Percentiles rank a stretch among this genome's conserved stretches.
Evolutionary conservation across 2,797 vertebrate species (phyloP).

Genomic region (Macrochelys suwanniensis): DNA sequence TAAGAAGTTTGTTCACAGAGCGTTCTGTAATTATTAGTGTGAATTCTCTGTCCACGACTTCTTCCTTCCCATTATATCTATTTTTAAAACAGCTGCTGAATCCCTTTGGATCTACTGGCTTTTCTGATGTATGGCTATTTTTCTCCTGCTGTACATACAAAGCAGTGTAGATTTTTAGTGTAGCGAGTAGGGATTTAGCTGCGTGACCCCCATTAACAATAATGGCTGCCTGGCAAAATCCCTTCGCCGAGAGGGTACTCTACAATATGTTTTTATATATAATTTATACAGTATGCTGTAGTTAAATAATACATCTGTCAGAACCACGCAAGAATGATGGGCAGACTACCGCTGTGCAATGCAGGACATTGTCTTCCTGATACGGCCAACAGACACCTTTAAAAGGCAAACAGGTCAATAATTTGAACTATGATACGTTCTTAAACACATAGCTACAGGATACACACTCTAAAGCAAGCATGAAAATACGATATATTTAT

Average conservation of each 20-base stretch:
- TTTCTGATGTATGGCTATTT: background rate
- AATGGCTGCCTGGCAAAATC: background rate
- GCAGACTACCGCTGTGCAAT: background rate
- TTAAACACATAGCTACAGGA: background rate
- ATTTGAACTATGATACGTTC: background rate
- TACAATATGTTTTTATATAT: conserved; percentile 20
- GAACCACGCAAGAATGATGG: background rate
- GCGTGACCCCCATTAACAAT: background rate
- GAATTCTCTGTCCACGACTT: background rate
- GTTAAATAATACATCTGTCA: conserved; percentile 51
- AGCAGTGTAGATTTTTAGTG: background rate
- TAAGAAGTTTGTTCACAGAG: background rate
- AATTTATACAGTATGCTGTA: conserved; percentile 9
- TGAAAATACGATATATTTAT: background rate
- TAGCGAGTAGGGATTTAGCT: background rate
- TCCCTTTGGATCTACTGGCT: conserved; percentile 9
- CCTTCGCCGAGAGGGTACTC: background rate
- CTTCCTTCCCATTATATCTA: background rate
- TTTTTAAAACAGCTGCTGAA: conserved; percentile 61
- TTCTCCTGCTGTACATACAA: background rate
- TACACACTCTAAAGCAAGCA: conserved; percentile 22
- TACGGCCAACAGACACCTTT: background rate
- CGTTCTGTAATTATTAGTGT: background rate
- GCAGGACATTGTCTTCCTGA: background rate
- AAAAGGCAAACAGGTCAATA: background rate